These are phyloP conservation scores for Brachionus manjavacas DNA, from an alignment of 1,140 invertebrate species.

Conservation along the genomic window DNA sequence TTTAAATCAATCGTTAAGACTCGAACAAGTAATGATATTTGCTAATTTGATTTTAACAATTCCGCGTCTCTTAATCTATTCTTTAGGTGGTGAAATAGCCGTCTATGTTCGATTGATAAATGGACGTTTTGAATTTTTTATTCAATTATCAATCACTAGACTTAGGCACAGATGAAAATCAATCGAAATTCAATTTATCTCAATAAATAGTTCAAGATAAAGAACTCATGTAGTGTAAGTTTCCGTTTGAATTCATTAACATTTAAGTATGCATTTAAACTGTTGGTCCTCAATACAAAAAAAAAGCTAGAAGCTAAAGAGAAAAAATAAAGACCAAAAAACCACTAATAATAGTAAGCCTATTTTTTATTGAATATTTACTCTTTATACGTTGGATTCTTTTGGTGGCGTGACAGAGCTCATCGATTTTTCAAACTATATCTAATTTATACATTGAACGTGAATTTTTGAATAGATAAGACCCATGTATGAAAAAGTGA, in stretches of 20 bases:
- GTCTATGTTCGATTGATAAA: neutral
- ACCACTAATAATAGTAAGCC: neutral
- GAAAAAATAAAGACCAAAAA: neutral
- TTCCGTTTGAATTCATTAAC: neutral
- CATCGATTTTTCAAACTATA: neutral
- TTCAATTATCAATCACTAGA: neutral
- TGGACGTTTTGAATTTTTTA: neutral
- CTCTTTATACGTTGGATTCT: neutral
- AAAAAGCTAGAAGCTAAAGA: neutral
- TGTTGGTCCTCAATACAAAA: neutral
- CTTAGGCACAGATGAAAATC: neutral
- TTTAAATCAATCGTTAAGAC: neutral
- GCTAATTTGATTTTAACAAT: neutral
- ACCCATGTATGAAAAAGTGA: neutral
- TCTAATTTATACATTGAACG: slow-evolving; percentile 30
- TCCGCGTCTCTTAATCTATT: neutral
- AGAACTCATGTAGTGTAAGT: neutral
- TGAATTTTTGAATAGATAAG: slow-evolving; percentile 24
- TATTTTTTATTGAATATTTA: slow-evolving; percentile 15
- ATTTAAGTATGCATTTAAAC: neutral
- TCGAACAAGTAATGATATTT: neutral
- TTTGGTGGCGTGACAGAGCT: neutral
- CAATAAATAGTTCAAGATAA: neutral
- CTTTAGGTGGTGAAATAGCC: neutral
- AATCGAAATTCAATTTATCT: neutral